A percentile compares a stretch with the other conserved stretches of the same genome.
Conservation (phyloP, 1,140 invertebrate genomes). For the Caligus rogercresseyi region DNA sequence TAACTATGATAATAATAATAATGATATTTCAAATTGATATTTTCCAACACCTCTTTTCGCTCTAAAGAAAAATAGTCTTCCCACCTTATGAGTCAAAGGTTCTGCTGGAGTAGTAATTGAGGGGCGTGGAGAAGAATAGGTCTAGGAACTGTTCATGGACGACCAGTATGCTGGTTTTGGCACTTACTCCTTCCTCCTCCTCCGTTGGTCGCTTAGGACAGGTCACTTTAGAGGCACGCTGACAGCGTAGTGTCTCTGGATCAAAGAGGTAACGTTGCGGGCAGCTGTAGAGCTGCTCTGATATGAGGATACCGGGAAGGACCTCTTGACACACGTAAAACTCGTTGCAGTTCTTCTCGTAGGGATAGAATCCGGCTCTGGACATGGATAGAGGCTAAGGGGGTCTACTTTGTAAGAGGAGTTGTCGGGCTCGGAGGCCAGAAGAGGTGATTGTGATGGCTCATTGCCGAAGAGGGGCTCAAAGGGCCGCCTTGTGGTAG, state of each 20-base stretch:
- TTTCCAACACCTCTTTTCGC: too few species aligned
- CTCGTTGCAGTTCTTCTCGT: not conserved
- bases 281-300: conserved; percentile 15
- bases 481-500: not conserved
- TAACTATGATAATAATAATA: too few species aligned
- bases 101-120: too few species aligned
- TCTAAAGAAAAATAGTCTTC: too few species aligned
- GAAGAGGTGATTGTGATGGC: too few species aligned
- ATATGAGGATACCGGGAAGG: not conserved
- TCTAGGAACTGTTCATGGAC: conserved; percentile 2
- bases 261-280: conserved; percentile 13
- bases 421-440: not conserved
- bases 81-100: too few species aligned
- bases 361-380: conserved; percentile 12
- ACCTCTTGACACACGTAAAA: conserved; percentile 18
- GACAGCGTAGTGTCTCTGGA: not conserved
- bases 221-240: conserved; percentile 5
- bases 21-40: too few species aligned
- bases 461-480: not conserved
- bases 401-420: not conserved
- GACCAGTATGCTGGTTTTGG: not conserved
- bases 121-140: conserved; percentile 1
- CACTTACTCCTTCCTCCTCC: not conserved
- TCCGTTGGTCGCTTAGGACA: not conserved
- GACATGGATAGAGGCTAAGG: conserved; percentile 1